Conservation (phyloP, 1,140 invertebrate genomes). For the Drosophila tropicalis region DNA sequence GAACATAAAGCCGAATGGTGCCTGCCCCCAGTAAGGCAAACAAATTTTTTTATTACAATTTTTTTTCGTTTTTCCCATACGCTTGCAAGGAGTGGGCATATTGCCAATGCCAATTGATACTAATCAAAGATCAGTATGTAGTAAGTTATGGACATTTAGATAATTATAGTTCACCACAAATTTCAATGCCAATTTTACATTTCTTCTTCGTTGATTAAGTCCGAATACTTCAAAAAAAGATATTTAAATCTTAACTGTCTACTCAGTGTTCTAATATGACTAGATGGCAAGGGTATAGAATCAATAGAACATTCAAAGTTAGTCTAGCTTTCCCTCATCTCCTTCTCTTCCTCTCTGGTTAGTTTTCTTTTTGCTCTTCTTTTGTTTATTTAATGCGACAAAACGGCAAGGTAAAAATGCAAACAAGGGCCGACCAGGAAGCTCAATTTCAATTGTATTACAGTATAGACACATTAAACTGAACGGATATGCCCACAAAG, state of each 20-base stretch:
- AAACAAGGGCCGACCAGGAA: conserved; percentile 47
- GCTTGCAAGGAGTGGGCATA: background rate
- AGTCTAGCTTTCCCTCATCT: background rate
- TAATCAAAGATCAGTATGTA: background rate
- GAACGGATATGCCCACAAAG: too few relatives aligned
- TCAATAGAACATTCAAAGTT: background rate
- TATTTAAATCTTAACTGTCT: too few relatives aligned
- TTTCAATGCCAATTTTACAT: too few relatives aligned
- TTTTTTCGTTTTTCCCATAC: background rate
- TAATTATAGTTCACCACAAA: too few relatives aligned
- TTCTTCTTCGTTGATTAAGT: too few relatives aligned
- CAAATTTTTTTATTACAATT: conserved; percentile 39
- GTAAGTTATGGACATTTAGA: background rate
- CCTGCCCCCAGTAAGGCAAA: conserved; percentile 47
- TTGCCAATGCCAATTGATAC: background rate
- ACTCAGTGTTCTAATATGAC: background rate
- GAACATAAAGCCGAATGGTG: conserved; percentile 26
- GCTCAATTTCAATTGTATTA: background rate
- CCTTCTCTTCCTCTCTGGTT: background rate
- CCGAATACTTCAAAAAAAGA: too few relatives aligned
- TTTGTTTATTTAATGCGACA: conserved; percentile 69
- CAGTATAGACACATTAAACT: conserved; percentile 1
- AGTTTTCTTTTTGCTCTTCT: conserved; percentile 30
- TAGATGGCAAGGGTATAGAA: conserved; percentile 2
- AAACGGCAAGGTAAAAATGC: conserved; percentile 65